These are phyloP conservation scores for Acanthosepion esculentum DNA, from an alignment of 2,888 invertebrate species.

Conservation along the genomic window DNA sequence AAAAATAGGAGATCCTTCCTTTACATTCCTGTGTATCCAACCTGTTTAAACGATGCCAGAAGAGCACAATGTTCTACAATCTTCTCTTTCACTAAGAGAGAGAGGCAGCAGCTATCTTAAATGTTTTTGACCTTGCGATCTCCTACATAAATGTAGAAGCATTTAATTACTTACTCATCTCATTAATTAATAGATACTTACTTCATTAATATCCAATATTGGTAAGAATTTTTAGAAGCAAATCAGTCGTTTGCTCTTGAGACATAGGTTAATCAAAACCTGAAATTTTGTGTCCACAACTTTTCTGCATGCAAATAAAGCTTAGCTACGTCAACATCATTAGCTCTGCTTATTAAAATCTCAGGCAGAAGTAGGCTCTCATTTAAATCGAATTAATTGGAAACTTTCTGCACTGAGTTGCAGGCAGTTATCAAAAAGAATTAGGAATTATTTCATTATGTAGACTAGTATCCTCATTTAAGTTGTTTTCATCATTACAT, in stretches of 20 bases:
- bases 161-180: neutral
- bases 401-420: neutral
- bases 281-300: neutral
- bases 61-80: neutral
- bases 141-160: neutral
- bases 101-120: neutral
- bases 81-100: neutral
- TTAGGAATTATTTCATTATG: too few relatives aligned
- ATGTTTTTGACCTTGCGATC: neutral
- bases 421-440: neutral
- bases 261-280: neutral
- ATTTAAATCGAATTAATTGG: neutral
- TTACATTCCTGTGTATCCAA: neutral
- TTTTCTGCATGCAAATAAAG: too few relatives aligned
- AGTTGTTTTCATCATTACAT: too few relatives aligned
- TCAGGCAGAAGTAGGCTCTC: neutral
- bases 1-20: too few relatives aligned
- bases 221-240: neutral
- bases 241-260: neutral
- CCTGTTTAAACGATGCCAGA: neutral
- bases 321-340: neutral
- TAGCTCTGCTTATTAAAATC: neutral
- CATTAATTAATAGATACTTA: slow-evolving; percentile 16
- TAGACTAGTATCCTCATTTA: too few relatives aligned
- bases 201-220: neutral